phyloP scores from a whole-genome alignment of 2,113 vertebrate genomes.

The Numida meleagris region DNA sequence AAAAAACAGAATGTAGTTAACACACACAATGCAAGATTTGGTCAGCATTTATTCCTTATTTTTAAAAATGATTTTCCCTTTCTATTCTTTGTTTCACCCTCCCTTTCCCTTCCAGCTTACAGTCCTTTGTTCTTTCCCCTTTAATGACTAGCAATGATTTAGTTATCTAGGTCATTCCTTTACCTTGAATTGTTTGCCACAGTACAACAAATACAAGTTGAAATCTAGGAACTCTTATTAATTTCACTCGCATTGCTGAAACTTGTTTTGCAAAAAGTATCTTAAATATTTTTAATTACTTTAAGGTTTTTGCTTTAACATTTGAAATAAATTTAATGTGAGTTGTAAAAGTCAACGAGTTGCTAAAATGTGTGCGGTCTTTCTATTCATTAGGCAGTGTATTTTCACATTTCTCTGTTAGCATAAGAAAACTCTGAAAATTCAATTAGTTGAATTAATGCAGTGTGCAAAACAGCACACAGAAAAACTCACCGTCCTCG shows the following conservation, averaged over 20 bases:
- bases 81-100: conserved; percentile 23
- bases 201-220: background rate
- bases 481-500: conserved; percentile 25
- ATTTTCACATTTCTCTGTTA: conserved; percentile 59
- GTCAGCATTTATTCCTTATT: background rate
- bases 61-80: background rate
- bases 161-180: conserved; percentile 63
- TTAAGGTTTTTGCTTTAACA: conserved; percentile 24
- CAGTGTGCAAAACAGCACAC: conserved; percentile 49
- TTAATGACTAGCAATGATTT: conserved; percentile 47
- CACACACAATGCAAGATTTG: background rate
- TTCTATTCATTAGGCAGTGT: conserved; percentile 50
- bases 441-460: conserved; percentile 69
- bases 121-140: conserved; percentile 50
- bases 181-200: conserved; percentile 53
- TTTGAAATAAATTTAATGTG: background rate
- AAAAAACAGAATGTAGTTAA: background rate
- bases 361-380: conserved; percentile 35
- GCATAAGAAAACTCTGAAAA: conserved; percentile 59
- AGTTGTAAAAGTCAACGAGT: conserved; percentile 29
- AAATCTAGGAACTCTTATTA: conserved; percentile 8
- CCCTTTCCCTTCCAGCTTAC: background rate
- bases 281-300: conserved; percentile 25
- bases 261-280: background rate
- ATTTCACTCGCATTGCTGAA: conserved; percentile 1